Base-by-base conservation (phyloP, 23 tunicate genomes). In the Phallusia fumigata region DNA sequence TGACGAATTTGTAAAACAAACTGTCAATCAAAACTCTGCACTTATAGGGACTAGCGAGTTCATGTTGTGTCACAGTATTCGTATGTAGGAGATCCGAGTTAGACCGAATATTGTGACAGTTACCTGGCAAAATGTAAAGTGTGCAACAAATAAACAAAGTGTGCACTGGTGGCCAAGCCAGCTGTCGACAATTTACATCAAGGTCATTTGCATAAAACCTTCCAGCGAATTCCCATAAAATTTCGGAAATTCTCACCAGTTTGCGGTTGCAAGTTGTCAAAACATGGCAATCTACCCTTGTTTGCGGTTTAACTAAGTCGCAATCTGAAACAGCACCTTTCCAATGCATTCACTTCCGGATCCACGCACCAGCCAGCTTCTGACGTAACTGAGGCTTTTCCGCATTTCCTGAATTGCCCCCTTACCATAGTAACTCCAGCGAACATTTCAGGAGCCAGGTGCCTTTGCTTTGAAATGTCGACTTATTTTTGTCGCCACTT, bases 321-420 rank as follows among this genome's bases (percentile, higher is more conserved):
- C 47, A 40, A 40, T 40, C 47, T 10, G 8, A 10, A 40, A 40
- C 47, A 40, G 47, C 47, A 3, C 47, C 47, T 40, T 40, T 40
- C 47, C 47, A 40, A 40, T 10, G 5, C 10, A 3, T 40, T 10
- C 5, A 10, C 47, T 40, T 40, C 47, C 47, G 69, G 28, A 8
- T 58, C 16, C 5, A 24, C 69, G 5, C 1, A 2, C 15, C 13
- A 58, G 28, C 69, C 28, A 24, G 28, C 16, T 2, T 22, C 1
- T 58, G 69, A 58, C 69, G 69, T 58, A 58, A 24, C 28, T 21
- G 13, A 58, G 13, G 28, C 69, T 6, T 6, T 21, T 6, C 5
- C 28, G 69, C 69, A 58, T 58, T 58, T 58, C 69, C 69, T 58
- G 69, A 21, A 58, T 58, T 58, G 69, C 58, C 28, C 13, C 69